These are phyloP conservation scores for Xenops minutus DNA, from an alignment of 2,797 vertebrate genomes.

Conservation along the genomic window DNA sequence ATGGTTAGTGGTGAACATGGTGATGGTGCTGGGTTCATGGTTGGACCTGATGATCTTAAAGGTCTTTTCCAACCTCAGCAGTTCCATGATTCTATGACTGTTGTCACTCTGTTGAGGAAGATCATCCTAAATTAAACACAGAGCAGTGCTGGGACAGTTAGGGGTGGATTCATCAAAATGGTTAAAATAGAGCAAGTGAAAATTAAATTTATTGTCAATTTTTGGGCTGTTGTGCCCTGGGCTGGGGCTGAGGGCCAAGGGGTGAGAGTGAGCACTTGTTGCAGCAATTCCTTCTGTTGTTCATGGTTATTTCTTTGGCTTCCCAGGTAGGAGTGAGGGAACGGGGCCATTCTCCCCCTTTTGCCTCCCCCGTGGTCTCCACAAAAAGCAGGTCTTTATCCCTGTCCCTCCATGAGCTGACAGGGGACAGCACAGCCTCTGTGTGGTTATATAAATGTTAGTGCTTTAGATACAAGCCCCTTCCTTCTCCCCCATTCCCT, in stretches of 20 bases:
- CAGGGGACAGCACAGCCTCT: rapidly evolving
- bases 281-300: rapidly evolving
- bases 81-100: rapidly evolving
- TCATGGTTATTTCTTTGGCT: neutral
- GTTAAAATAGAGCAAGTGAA: neutral
- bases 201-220: rapidly evolving
- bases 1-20: neutral
- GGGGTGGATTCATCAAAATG: neutral
- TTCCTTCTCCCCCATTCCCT: neutral
- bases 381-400: neutral
- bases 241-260: rapidly evolving
- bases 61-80: neutral
- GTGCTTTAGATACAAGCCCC: neutral
- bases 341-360: neutral
- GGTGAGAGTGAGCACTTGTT: neutral
- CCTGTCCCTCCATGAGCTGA: neutral
- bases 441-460: neutral
- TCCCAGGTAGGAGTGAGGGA: neutral
- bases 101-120: neutral
- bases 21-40: no score
- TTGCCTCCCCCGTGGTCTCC: neutral
- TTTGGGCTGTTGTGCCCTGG: neutral
- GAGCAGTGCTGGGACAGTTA: neutral
- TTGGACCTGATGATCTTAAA: rapidly evolving
- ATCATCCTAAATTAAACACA: neutral